phyloP scores from a whole-genome alignment of 2,888 invertebrate genomes.

The Acutogordius australiensis region DNA sequence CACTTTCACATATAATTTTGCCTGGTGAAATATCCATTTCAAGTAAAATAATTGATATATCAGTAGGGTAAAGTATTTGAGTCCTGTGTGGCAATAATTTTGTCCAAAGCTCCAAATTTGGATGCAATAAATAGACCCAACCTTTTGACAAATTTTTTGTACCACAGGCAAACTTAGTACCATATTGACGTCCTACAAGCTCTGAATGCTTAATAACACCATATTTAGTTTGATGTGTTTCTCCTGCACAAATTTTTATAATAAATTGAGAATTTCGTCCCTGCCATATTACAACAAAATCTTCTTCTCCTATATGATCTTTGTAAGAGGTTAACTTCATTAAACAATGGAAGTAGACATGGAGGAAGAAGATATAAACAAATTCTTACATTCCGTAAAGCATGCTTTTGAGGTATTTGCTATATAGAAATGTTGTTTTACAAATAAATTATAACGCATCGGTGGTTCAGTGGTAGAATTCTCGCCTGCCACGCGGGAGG shows the following conservation, averaged over 20 bases:
- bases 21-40: slow-evolving; percentile 66
- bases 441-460: no score
- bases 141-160: slow-evolving; percentile 28
- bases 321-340: no score
- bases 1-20: slow-evolving; percentile 28
- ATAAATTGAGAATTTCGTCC: not conserved
- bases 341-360: no score
- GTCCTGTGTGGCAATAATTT: slow-evolving; percentile 69
- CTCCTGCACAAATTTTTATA: slow-evolving; percentile 27
- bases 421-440: no score
- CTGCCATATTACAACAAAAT: not conserved
- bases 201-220: slow-evolving; percentile 63
- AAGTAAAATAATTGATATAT: slow-evolving; percentile 64
- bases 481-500: no score
- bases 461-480: no score
- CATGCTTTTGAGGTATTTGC: no score
- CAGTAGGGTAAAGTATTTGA: slow-evolving; percentile 85
- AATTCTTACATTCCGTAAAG: no score
- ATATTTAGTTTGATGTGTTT: slow-evolving; percentile 56
- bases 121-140: slow-evolving; percentile 63
- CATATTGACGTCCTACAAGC: slow-evolving; percentile 50
- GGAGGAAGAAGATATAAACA: no score
- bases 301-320: not conserved
- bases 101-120: slow-evolving; percentile 86
- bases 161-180: slow-evolving; percentile 40